Percentiles rank a stretch among this genome's conserved stretches.
Conservation (phyloP, 1,140 invertebrate genomes). For the Lordiphosa clarofinis region DNA sequence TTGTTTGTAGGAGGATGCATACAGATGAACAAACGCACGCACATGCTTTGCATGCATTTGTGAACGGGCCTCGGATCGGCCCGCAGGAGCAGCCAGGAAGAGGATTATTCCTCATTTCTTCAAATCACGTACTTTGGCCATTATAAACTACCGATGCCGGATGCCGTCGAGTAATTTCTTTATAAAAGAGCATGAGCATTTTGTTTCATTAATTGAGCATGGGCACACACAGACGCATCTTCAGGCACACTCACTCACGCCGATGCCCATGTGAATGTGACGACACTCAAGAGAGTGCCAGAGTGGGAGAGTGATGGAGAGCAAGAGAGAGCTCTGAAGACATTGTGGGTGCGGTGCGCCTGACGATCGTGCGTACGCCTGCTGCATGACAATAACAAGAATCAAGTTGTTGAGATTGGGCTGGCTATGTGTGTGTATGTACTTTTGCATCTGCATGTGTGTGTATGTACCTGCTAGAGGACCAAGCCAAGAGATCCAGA, state of each 20-base stretch:
- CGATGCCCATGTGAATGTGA: constrained; percentile 3
- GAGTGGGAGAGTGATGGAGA: constrained; percentile 9
- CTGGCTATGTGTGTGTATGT: neutral
- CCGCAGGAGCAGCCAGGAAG: neutral
- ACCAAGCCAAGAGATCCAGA: constrained; percentile 1
- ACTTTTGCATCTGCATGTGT: neutral
- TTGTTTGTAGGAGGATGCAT: no score
- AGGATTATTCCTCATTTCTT: constrained; percentile 9
- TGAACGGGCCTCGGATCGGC: no score
- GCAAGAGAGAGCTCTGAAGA: constrained; percentile 18
- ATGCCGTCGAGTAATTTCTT: constrained; percentile 34
- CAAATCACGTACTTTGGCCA: constrained; percentile 20
- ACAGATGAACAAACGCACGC: neutral
- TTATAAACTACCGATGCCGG: constrained; percentile 25
- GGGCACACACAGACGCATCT: constrained; percentile 9
- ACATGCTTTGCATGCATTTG: neutral
- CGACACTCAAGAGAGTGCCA: constrained; percentile 12
- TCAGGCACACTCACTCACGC: neutral
- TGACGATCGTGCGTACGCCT: constrained; percentile 39
- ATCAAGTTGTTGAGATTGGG: constrained; percentile 36
- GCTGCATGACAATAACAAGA: constrained; percentile 49
- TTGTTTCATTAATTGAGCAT: constrained; percentile 42
- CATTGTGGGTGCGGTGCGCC: constrained; percentile 55
- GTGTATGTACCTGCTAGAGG: constrained; percentile 5
- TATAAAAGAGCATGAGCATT: constrained; percentile 36